Evolutionary conservation across 2,113 vertebrate genomes (phyloP).

Genomic region (Eira barbara): DNA sequence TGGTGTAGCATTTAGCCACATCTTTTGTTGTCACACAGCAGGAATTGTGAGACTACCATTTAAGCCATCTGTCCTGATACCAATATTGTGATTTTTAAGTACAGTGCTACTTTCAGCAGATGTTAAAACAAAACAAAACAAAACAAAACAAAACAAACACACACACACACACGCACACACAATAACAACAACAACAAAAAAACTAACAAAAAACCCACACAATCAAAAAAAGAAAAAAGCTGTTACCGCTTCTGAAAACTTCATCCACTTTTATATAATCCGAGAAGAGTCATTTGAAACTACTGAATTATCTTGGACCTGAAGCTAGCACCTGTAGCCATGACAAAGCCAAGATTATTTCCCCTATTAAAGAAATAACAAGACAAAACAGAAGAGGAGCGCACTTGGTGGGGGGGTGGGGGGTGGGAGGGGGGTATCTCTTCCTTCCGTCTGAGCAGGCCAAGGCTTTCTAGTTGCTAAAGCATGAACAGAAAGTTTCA

Average conservation of each 20-base stretch:
- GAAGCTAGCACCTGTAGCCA: background rate
- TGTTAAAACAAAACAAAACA: background rate
- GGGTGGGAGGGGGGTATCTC: too few species aligned
- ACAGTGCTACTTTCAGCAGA: background rate
- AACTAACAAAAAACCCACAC: too few species aligned
- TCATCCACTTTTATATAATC: background rate
- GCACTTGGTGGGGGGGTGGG: accelerated
- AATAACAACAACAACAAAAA: too few species aligned
- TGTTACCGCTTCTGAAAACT: background rate
- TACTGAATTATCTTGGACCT: background rate
- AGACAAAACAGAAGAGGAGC: background rate
- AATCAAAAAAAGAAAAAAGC: background rate
- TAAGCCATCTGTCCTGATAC: background rate
- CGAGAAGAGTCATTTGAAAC: background rate
- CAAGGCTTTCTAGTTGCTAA: background rate
- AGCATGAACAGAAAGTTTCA: background rate
- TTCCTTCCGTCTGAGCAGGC: background rate
- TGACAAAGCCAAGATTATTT: background rate
- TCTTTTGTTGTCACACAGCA: background rate
- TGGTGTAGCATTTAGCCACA: background rate
- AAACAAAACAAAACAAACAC: background rate
- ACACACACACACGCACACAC: too few species aligned
- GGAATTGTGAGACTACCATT: background rate
- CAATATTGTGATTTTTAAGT: background rate
- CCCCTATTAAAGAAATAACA: background rate